Conservation (phyloP, 35 echinoderm and acorn worm species). For the Heliocidaris erythrogramma region DNA sequence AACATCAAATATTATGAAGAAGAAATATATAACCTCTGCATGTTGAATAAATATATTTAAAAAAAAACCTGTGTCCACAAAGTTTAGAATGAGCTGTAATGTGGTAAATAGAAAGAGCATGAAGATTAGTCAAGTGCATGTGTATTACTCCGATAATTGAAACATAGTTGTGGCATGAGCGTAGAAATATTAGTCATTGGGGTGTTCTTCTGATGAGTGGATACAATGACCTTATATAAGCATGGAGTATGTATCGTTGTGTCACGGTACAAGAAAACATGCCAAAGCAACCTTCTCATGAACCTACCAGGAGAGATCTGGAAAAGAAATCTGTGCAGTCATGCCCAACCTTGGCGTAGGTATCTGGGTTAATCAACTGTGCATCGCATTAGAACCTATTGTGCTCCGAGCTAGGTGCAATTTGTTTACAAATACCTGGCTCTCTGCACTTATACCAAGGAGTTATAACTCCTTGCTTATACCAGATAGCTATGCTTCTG, state of each 20-base stretch:
- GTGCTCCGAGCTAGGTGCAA: background rate
- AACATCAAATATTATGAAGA: too few relatives aligned
- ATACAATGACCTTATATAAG: conserved; percentile 12
- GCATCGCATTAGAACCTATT: background rate
- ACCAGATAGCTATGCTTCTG: background rate
- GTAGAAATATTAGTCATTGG: too few relatives aligned
- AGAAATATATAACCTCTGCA: too few relatives aligned
- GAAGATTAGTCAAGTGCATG: background rate
- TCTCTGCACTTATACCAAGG: background rate
- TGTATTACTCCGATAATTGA: background rate
- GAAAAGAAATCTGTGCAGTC: background rate
- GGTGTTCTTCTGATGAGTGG: background rate
- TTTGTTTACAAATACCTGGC: background rate
- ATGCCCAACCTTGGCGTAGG: background rate
- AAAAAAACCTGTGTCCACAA: too few relatives aligned
- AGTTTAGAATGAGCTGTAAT: background rate
- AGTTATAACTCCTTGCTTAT: too few relatives aligned
- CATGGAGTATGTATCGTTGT: background rate
- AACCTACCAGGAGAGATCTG: background rate
- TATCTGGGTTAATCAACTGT: background rate
- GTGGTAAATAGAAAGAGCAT: background rate
- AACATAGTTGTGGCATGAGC: too few relatives aligned
- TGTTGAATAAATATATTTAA: too few relatives aligned
- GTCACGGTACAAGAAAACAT: too few relatives aligned
- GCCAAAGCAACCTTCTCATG: too few relatives aligned